Evolutionary conservation across 2,888 invertebrate genomes (phyloP), one percentile per base, ranked within the genome.

Genomic region (Aplocera efformata): DNA sequence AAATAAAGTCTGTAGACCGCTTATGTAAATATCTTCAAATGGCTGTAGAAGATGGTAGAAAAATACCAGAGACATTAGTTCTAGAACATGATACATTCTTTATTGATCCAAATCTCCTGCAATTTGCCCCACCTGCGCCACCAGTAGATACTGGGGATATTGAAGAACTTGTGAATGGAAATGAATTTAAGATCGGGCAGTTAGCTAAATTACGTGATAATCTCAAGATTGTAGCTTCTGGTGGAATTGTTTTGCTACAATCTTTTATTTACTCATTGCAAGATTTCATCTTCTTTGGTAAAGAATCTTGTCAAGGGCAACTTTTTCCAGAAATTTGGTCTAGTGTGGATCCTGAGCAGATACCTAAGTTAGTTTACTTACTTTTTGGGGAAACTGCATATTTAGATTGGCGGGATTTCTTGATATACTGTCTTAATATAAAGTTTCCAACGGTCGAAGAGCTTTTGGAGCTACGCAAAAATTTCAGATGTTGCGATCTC

Each of bases 371-470:
- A 23, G 77, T 90, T 0, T 65, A 64, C 33, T 53, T 67, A 22
- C 45, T 92, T 8, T 93, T 90, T 61, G 91, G 91, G 0, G 81
- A 89, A 28, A 79, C 82, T 0, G 86, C 85, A 6, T 90, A 89
- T 47, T 59, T 92, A 6, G 90, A 92, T 56, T 93, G 93, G 93
- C 89, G 90, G 57, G 92, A 93, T 65, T 93, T 93, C 57, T 72
- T 93, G 7, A 78, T 93, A 49, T 90, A 89, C 58, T 90, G 90
- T 59, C 63, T 92, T 21, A 83, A 90, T 53, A 60, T 92, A 6
- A 72, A 78, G 27, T 90, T 80, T 63, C 92, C 93, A 0, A 85
- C 72, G 0, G 68, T 86, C 21, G 78, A 82, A 1, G 89, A 92
- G 50, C 63, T 93, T 38, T 60, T 92, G 26, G 61, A 77, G 8